Conservation (phyloP, 2,113 vertebrate species). For the Theristicus caerulescens region DNA sequence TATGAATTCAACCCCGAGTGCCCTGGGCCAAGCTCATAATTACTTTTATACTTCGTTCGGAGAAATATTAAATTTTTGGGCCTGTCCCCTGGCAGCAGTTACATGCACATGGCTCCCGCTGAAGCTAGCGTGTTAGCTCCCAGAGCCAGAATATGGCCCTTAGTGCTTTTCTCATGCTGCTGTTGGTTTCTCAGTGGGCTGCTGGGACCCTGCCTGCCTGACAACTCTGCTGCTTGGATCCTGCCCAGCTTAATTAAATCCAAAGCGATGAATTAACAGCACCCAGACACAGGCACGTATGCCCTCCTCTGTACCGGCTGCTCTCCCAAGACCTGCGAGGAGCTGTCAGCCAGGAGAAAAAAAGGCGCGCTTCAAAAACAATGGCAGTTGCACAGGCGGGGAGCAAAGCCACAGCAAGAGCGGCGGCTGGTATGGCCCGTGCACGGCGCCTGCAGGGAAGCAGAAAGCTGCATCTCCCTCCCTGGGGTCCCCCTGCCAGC, state of each 20-base stretch:
- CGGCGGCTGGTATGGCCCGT: fast-evolving
- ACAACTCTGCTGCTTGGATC: background rate
- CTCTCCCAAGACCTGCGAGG: background rate
- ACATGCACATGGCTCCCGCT: background rate
- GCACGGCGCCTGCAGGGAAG: fast-evolving
- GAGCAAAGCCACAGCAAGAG: fast-evolving
- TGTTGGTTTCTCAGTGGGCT: background rate
- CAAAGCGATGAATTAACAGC: background rate
- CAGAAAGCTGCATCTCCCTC: background rate
- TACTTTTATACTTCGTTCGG: background rate
- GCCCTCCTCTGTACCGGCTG: background rate
- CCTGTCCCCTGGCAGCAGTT: background rate
- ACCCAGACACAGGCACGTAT: fast-evolving
- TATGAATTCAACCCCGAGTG: background rate
- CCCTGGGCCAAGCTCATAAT: background rate
- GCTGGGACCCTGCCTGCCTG: background rate
- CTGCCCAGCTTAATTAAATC: background rate
- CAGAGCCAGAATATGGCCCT: background rate
- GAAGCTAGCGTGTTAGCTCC: background rate
- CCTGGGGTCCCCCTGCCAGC: fast-evolving
- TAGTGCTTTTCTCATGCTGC: background rate
- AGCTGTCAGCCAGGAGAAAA: background rate
- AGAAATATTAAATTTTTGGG: conserved; percentile 2
- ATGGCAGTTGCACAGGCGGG: background rate
- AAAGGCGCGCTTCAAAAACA: background rate